Evolutionary conservation across 2,113 vertebrate species (phyloP).

Genomic region (Phyllostomus hastatus): DNA sequence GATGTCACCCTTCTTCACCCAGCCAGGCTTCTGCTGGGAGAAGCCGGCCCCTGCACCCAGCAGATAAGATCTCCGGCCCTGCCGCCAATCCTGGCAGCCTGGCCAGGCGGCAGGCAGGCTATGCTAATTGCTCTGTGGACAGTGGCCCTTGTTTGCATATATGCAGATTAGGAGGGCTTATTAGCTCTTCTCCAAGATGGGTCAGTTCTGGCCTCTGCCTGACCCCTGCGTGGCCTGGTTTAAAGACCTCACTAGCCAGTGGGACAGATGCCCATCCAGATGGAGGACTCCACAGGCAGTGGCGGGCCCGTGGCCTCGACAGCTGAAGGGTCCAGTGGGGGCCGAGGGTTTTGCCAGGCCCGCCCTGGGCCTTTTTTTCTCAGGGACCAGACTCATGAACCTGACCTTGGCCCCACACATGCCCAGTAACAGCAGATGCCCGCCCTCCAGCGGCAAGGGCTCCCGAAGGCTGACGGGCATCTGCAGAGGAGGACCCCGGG

Average conservation of each 20-base stretch:
- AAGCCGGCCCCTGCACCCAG: not conserved
- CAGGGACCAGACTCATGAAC: not conserved
- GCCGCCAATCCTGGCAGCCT: not conserved
- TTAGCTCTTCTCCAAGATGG: slow-evolving; percentile 22
- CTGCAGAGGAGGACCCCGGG: not conserved
- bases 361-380: not conserved
- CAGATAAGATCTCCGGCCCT: not conserved
- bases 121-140: slow-evolving; percentile 28
- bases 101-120: not conserved
- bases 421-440: not conserved
- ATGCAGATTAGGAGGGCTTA: slow-evolving; percentile 59
- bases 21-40: not conserved
- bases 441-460: fast-evolving
- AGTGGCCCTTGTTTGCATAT: slow-evolving; percentile 70
- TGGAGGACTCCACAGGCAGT: slow-evolving; percentile 10
- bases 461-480: fast-evolving
- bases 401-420: not conserved
- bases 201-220: slow-evolving; percentile 9
- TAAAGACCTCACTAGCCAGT: not conserved
- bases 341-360: not conserved
- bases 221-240: not conserved
- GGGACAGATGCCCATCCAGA: slow-evolving; percentile 44
- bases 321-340: not conserved
- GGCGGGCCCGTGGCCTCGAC: not conserved
- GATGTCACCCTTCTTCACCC: not conserved